Evolutionary conservation across 2,888 invertebrate genomes (phyloP).

Genomic region (Nyleta sp.): DNA sequence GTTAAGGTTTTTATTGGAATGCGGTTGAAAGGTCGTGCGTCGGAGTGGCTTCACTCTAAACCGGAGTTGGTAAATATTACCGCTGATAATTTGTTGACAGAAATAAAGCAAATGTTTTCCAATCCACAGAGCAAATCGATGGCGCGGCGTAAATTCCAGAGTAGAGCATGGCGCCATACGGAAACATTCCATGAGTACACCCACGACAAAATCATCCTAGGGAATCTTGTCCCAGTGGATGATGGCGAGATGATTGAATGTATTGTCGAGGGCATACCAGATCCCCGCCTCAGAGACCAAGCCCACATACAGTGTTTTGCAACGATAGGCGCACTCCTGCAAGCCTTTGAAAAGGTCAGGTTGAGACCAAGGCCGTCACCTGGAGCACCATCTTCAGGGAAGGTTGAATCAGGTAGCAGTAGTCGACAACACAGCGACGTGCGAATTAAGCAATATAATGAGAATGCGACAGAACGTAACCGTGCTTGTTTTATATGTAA

Average conservation of each 20-base stretch:
- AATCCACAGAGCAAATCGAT: conserved; percentile 5
- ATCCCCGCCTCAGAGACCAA: conserved; percentile 6
- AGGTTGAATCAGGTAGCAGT: neutral
- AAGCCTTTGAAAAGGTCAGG: conserved; percentile 21
- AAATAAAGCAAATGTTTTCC: conserved; percentile 16
- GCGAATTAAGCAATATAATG: neutral
- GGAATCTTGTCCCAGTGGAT: conserved; percentile 11
- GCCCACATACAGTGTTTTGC: conserved; percentile 14
- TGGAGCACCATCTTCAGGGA: neutral
- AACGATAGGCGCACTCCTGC: neutral
- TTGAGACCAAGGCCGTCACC: neutral
- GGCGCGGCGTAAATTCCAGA: conserved; percentile 1
- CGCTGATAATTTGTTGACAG: neutral
- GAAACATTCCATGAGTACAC: conserved; percentile 10
- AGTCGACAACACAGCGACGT: neutral
- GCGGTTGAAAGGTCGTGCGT: conserved; percentile 5
- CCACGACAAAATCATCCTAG: conserved; percentile 6
- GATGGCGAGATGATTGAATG: conserved; percentile 5
- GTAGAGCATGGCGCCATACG: neutral
- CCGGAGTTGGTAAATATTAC: conserved; percentile 10
- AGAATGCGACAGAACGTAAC: neutral
- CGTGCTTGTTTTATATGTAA: neutral
- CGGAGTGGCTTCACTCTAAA: conserved; percentile 8
- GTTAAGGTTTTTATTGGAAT: neutral
- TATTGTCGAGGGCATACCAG: conserved; percentile 23